A percentile compares a stretch with the other conserved stretches of the same genome.
phyloP scores from a whole-genome alignment of 2,797 vertebrate genomes.

The Arctocebus calabarensis region DNA sequence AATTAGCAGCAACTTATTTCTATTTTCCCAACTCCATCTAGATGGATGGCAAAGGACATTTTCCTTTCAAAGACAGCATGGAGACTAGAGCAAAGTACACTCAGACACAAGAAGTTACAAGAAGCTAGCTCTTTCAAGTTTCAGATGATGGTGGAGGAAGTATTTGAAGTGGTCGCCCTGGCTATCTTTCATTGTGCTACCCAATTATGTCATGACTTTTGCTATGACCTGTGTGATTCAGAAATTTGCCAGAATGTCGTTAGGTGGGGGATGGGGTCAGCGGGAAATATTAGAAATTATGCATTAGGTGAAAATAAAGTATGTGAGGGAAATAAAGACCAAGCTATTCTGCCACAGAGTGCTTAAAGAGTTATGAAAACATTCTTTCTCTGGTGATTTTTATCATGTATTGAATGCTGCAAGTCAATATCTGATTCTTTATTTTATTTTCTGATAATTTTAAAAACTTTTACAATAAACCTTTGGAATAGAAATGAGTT shows the following conservation, averaged over 20 bases:
- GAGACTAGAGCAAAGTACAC: not conserved
- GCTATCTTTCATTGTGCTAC: not conserved
- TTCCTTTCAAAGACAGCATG: not conserved
- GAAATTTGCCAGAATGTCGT: not conserved
- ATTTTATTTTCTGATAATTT: not conserved
- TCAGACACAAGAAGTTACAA: not conserved
- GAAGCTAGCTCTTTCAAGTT: not conserved
- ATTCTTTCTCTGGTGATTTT: not conserved
- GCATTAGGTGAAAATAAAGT: not conserved
- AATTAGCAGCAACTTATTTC: not conserved
- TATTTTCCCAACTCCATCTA: not conserved
- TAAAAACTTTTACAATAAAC: not conserved
- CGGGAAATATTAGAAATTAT: not conserved
- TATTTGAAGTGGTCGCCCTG: not conserved
- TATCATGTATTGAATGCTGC: not conserved
- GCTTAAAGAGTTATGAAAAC: not conserved
- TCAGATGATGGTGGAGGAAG: not conserved
- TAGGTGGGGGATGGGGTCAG: not conserved
- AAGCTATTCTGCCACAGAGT: not conserved
- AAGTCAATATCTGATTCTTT: not conserved
- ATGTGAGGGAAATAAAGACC: not conserved
- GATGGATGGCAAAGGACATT: not conserved
- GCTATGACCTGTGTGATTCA: not conserved
- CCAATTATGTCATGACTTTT: not conserved
- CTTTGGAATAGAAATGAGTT: constrained; percentile 44